Evolutionary conservation across 92 coral and sea anemone species (phyloP), one percentile per base, ranked within the genome.

Genomic region (Epizoanthus scotinus): DNA sequence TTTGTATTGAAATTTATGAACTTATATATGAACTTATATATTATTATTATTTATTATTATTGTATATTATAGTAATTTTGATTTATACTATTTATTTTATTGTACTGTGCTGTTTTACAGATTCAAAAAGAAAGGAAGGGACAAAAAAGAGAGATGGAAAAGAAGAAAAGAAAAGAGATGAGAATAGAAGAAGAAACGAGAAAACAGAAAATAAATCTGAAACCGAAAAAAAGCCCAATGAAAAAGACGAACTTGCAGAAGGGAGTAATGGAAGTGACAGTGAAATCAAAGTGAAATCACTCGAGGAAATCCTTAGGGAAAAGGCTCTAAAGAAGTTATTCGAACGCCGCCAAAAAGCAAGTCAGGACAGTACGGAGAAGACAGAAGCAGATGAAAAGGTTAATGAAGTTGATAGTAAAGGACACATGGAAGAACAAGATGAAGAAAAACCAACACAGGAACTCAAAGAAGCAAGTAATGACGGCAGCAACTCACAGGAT

Each of bases 291-390:
- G 91, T 95, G 14, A 95, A 95, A 86, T 86, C 95, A 28, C 75
- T 95, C 14, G 99, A 95, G 65, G 98, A 95, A 86, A 95, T 95
- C 34, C 67, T 95, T 17, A 86, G 99, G 20, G 99, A 95, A 54
- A 95, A 95, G 44, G 98, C 96, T 24, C 81, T 95, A 20, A 95
- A 95, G 77, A 95, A 95, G 65, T 87, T 95, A 14, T 86, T 84
- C 58, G 99, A 95, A 78, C 85, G 94, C 85, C 89, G 84, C 20
- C 70, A 85, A 14, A 68, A 75, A 63, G 34, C 36, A 19, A 69
- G 56, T 64, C 57, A 50, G 25, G 78, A 24, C 34, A 70, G 62
- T 25, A 24, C 50, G 49, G 67, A 72, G 21, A 78, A 70, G 7
- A 69, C 31, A 5, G 84, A 82, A 19, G 8, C 57, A 59, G 25